Evolutionary conservation across 92 coral and sea anemone species (phyloP), one percentile per base, ranked within the genome.

Genomic region (Ricordea florida): DNA sequence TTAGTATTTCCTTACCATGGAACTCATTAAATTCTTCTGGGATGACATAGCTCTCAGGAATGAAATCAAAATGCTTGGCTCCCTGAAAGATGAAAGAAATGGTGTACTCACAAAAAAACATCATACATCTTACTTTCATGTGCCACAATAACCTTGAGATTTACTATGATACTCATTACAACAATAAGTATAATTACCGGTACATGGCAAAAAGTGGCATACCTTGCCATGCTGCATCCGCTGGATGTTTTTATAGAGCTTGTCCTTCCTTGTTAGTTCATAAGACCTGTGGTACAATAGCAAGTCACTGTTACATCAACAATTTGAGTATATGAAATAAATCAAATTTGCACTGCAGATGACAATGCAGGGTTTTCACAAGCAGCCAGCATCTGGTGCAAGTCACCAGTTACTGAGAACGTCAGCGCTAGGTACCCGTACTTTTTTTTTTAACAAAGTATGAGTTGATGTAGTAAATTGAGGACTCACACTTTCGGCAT

Each of bases 221-320:
- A 85, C 98, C 92, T 94, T 94, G 20, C 87, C 67, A 49, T 92
- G 97, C 43, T 94, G 98, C 89, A 94, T 79, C 63, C 97, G 80
- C 61, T 94, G 98, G 33, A 94, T 86, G 37, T 94, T 94, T 78
- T 91, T 90, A 74, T 89, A 94, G 16, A 94, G 61, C 57, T 93
- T 86, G 77, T 94, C 98, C 69, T 94, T 94, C 50, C 98, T 79
- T 7, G 98, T 94, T 20, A 94, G 87, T 58, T 94, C 98, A 83
- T 94, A 94, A 1, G 98, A 94, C 78, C 98, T 93, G 83, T 33
- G 72, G 36, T 31, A 14, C 42, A 41, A n/a, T n/a, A n/a, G n/a
- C n/a, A n/a, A n/a, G n/a, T n/a, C n/a, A n/a, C n/a, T n/a, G n/a
- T n/a, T n/a, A n/a, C n/a, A 49, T 27, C 25, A 11, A 24, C 10